Evolutionary conservation across 2,888 invertebrate species (phyloP).

Genomic region (Cheilosia impressa): DNA sequence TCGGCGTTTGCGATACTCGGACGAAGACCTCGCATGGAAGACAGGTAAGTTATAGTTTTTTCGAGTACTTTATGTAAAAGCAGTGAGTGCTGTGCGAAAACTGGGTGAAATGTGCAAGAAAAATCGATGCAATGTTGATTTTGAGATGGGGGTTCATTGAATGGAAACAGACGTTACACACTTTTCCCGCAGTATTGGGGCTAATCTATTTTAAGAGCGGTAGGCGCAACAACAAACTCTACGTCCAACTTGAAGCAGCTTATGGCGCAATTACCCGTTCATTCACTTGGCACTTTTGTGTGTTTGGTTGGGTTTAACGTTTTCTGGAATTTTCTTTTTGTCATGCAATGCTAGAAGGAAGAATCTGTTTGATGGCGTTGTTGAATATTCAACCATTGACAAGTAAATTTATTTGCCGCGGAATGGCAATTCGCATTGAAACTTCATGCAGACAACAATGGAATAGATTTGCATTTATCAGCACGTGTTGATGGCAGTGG

Average conservation of each 20-base stretch:
- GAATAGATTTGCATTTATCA: conserved; percentile 7
- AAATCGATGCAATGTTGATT: conserved; percentile 63
- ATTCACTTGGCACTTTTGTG: conserved; percentile 24
- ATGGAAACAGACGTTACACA: conserved; percentile 23
- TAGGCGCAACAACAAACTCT: not conserved
- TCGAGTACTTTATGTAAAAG: not conserved
- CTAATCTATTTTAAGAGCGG: conserved; percentile 64
- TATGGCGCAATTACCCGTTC: conserved; percentile 25
- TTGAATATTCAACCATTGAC: conserved; percentile 24
- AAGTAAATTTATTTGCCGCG: not conserved
- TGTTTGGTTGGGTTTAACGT: not conserved
- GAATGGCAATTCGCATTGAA: conserved; percentile 13
- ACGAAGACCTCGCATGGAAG: conserved; percentile 96
- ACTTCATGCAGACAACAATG: conserved; percentile 8
- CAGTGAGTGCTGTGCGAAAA: not conserved
- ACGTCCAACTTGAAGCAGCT: conserved; percentile 5
- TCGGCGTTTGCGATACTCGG: conserved; percentile 96
- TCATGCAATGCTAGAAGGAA: not conserved
- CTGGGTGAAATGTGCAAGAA: conserved; percentile 29
- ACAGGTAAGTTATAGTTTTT: conserved; percentile 85
- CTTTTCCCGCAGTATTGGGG: conserved; percentile 47
- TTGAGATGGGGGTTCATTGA: conserved; percentile 42
- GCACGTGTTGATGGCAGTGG: too few relatives aligned
- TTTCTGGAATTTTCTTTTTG: conserved; percentile 40
- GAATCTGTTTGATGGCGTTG: not conserved